These are phyloP conservation scores for Paradisaea rubra DNA, from an alignment of 2,113 vertebrate genomes.

Conservation along the genomic window DNA sequence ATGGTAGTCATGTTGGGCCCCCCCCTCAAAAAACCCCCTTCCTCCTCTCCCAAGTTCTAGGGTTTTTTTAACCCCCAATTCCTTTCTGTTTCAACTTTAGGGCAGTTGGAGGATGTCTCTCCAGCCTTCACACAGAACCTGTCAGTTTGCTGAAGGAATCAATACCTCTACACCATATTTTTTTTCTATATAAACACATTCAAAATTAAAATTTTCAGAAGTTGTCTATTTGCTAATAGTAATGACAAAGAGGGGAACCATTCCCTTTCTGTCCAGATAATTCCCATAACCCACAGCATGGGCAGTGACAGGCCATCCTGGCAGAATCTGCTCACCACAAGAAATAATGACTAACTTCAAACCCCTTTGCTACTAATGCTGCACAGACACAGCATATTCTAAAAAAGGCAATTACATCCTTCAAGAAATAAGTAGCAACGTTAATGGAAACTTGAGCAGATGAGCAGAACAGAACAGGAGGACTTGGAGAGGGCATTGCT, in stretches of 20 bases:
- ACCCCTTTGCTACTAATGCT: background rate
- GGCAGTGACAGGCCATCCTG: background rate
- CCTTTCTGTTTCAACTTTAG: background rate
- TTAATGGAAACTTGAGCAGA: background rate
- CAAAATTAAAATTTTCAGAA: background rate
- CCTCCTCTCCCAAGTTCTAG: background rate
- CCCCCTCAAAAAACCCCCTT: background rate
- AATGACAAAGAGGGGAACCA: background rate
- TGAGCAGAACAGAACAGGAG: background rate
- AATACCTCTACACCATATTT: background rate
- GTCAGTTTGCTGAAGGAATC: background rate
- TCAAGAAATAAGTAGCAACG: background rate
- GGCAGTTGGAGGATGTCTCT: background rate
- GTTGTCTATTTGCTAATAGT: background rate
- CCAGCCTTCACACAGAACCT: background rate
- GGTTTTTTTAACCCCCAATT: background rate
- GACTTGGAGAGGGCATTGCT: background rate
- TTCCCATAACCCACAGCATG: background rate
- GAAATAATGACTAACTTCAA: background rate
- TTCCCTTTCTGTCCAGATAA: background rate
- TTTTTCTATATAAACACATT: background rate
- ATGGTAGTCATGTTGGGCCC: background rate
- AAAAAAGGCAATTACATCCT: background rate
- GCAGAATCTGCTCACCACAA: background rate
- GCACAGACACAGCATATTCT: accelerated